Evolutionary conservation across 1,140 invertebrate genomes (phyloP), one percentile per base, ranked within the genome.

Genomic region (Saxidomus purpurata): DNA sequence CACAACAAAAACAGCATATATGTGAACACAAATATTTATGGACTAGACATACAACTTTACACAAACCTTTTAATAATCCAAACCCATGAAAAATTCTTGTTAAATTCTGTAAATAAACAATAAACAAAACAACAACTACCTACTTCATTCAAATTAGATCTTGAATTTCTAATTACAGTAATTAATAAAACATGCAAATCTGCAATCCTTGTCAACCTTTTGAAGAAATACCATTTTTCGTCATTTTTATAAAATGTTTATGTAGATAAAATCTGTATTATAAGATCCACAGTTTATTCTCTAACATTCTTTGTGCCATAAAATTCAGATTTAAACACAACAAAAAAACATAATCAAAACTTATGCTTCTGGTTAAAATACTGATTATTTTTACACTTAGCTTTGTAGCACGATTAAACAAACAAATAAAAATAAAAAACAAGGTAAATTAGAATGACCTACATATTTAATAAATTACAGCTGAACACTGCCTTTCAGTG

Each of bases 41-140:
- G 76, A 79, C 76, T 79, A 79, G 76, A 79, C 76, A 79, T 19
- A 79, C 76, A 79, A 25, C 28, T 76, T 36, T 36, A 79, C 47
- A 79, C 43, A 79, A 55, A 79, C 76, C 43, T 13, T 36, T 13
- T 52, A 0, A 79, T 47, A 79, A 34, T 77, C n/a, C 74, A 36
- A 71, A 71, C 22, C 67, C 67, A 71, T 71, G 31, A 38, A 71
- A 63, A 38, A 38, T 38, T 15, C 34, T 71, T 28, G 28, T 71
- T 38, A 71, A 71, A 71, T 71, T 71, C 67, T 71, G 67, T 40
- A 71, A 36, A 71, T 38, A 38, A 71, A 71, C 31, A 36, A 71
- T 38, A 71, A 71, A 71, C 31, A 36, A 71, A 71, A 71, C 67
- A 71, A 71, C 38, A 71, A 71, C 34, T 38, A 40, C 34, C 67